phyloP scores from a whole-genome alignment of 1,140 invertebrate species.

The Orius laevigatus region DNA sequence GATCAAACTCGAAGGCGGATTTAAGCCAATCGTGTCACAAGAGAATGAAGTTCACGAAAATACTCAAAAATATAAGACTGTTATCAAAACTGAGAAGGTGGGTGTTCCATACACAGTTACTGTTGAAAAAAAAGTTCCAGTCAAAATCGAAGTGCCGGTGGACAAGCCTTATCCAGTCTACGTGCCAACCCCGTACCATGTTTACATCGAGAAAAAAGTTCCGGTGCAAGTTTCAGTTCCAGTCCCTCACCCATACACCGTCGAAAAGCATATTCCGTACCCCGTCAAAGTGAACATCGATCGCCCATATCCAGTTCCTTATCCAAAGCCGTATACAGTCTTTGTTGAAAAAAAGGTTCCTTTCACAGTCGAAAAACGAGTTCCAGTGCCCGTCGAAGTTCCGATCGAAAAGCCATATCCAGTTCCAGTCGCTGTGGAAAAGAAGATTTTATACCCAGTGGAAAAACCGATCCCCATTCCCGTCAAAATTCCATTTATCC shows the following conservation, averaged over 20 bases:
- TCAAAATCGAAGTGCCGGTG: constrained; percentile 26
- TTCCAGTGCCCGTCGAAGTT: background rate
- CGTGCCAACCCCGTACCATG: constrained; percentile 19
- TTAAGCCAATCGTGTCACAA: no score
- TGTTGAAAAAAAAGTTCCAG: background rate
- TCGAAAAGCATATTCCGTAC: constrained; percentile 33
- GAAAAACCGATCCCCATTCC: background rate
- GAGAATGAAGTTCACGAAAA: no score
- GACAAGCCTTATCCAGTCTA: constrained; percentile 21
- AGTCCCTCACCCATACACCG: constrained; percentile 24
- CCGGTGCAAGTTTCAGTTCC: constrained; percentile 30
- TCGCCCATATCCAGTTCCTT: background rate
- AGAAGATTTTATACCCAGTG: background rate
- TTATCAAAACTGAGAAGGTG: no score
- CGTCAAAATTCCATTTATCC: background rate
- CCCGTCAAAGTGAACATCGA: constrained; percentile 30
- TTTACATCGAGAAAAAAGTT: constrained; percentile 24
- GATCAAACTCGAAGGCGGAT: no score
- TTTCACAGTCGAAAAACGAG: background rate
- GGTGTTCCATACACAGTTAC: no score
- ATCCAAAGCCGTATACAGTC: background rate
- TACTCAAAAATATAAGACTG: no score
- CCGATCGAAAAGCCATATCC: background rate
- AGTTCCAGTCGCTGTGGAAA: background rate
- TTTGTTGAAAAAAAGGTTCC: background rate